phyloP scores from a whole-genome alignment of 2,113 vertebrate species.

The Corythornis vintsioides region DNA sequence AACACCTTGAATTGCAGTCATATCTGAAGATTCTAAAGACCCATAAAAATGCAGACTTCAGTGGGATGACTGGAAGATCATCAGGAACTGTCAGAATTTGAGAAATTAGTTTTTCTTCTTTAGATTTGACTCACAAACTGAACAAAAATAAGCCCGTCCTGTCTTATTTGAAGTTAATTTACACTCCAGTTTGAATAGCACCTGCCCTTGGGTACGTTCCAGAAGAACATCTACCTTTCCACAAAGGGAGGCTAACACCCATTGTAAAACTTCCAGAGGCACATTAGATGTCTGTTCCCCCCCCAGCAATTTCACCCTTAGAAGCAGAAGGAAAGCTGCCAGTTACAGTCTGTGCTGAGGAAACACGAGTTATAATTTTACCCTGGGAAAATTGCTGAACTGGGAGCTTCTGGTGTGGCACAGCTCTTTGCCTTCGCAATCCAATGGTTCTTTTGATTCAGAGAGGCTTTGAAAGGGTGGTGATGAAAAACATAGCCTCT shows the following conservation, averaged over 20 bases:
- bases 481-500: slow-evolving; percentile 71
- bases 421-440: slow-evolving; percentile 66
- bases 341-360: slow-evolving; percentile 74
- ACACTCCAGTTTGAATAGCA: slow-evolving; percentile 53
- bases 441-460: slow-evolving; percentile 72
- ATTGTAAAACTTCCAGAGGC: slow-evolving; percentile 72
- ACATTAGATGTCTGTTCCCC: slow-evolving; percentile 65
- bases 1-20: slow-evolving; percentile 6
- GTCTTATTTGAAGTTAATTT: slow-evolving; percentile 51
- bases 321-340: slow-evolving; percentile 66
- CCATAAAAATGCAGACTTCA: neutral
- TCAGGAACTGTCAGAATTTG: slow-evolving; percentile 7
- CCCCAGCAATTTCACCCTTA: slow-evolving; percentile 57
- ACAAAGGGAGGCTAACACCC: slow-evolving; percentile 71
- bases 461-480: slow-evolving; percentile 64
- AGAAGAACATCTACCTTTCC: slow-evolving; percentile 61
- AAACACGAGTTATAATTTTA: slow-evolving; percentile 73
- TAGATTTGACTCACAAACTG: slow-evolving; percentile 2
- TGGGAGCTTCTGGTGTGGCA: slow-evolving; percentile 71
- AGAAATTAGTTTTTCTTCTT: slow-evolving; percentile 3
- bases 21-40: slow-evolving; percentile 38
- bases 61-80: neutral
- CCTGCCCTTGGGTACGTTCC: slow-evolving; percentile 66
- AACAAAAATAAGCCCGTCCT: slow-evolving; percentile 2
- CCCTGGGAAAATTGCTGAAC: slow-evolving; percentile 75